Base-by-base conservation (phyloP, 1,140 invertebrate species). In the Reticulitermes speratus region DNA sequence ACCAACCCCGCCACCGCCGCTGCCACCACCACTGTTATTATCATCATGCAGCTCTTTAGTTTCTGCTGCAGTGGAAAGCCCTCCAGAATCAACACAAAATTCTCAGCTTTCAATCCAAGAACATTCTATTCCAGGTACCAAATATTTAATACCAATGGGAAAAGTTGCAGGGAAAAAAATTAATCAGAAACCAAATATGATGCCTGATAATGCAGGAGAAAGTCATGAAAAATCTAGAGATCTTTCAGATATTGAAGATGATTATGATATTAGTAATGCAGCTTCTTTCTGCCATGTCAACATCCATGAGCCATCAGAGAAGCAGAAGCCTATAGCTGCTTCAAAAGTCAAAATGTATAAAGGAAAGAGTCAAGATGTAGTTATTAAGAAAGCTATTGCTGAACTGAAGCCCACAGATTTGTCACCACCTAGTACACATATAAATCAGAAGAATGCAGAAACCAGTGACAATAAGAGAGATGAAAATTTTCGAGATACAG, bases 221-320 rank as follows among this genome's bases (percentile, higher is more conserved):
- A 69, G 30, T 82, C n/a, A 81, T 14, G 85, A 84, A 65, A 48
- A 83, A 83, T 55, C 86, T 52, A 65, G 75, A 84, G 48, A 86
- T 69, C 52, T 44, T 23, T 83, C 38, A 83, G 86, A 87, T 59
- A 75, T 65, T 86, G 84, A 85, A 86, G 87, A 88, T 75, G 65
- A 86, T 44, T 84, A 87, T 84, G 83, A 87, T 86, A 86, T 86
- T 38, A 86, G 86, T 86, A 75, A 87, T 87, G 86, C 87, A 55
- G 87, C 88, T 38, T 87, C 86, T 84, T 88, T 87, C 84, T 88
- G 88, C 85, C 88, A 88, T 82, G 87, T 88, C 5, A 87, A 88
- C 86, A 87, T 88, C 38, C 23, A 84, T 25, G 86, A 87, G 55
- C 25, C 86, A 81, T 86, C 44, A 69, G 86, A 88, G 32, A 87